A percentile compares a stretch with the other conserved stretches of the same genome.
These are phyloP conservation scores for Mimas tiliae DNA, from an alignment of 2,888 invertebrate genomes.

Conservation along the genomic window DNA sequence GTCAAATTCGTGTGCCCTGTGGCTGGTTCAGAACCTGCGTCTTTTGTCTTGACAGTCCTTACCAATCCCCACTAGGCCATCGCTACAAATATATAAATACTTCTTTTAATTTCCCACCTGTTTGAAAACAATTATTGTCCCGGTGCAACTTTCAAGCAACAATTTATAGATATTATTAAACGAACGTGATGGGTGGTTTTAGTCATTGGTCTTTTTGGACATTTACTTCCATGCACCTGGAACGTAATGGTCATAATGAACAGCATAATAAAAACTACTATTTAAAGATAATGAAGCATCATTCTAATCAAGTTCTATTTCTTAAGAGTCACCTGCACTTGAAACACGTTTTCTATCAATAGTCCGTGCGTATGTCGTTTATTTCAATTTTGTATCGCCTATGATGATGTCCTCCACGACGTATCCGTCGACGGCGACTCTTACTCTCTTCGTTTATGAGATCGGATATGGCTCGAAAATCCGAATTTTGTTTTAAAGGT, in stretches of 20 bases:
- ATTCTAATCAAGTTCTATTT: conserved; percentile 18
- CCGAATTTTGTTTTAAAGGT: no score
- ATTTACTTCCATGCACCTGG: conserved; percentile 2
- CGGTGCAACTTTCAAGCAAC: no score
- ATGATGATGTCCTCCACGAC: no score
- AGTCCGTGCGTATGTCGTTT: conserved; percentile 12
- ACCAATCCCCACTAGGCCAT: no score
- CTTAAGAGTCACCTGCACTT: conserved; percentile 3
- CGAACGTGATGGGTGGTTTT: background rate
- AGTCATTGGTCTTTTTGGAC: conserved; percentile 4
- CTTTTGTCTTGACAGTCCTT: no score
- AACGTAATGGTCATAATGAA: background rate
- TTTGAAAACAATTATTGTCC: background rate
- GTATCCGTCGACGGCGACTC: no score
- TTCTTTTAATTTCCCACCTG: background rate
- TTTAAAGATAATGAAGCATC: conserved; percentile 17
- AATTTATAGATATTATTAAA: background rate
- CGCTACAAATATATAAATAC: background rate
- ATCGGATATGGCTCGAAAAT: no score
- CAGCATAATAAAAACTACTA: background rate
- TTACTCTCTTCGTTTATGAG: no score
- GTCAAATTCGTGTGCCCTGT: no score
- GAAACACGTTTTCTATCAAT: conserved; percentile 2
- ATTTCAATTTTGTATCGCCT: background rate
- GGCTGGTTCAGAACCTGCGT: no score